A percentile compares a stretch with the other conserved stretches of the same genome.
phyloP scores from a whole-genome alignment of 1,140 invertebrate species.

The Trachymyrmex septentrionalis region DNA sequence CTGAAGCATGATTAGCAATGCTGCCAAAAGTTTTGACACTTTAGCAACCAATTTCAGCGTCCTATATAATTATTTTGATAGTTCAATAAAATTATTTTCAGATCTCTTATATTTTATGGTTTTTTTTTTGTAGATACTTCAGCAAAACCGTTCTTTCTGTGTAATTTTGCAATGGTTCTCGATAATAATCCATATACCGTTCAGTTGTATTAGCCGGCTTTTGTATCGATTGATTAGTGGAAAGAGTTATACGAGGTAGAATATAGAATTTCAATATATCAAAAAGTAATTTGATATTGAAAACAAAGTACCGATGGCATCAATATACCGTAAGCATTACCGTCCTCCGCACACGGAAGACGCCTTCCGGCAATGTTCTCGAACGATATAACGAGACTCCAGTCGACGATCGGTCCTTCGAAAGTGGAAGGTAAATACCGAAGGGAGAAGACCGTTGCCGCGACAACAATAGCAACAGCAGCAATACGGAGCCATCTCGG shows the following conservation, averaged over 20 bases:
- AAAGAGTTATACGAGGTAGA: neutral
- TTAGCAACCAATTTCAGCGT: too few relatives aligned
- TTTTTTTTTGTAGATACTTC: too few relatives aligned
- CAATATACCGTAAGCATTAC: slow-evolving; percentile 21
- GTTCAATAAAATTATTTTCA: too few relatives aligned
- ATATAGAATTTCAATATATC: neutral
- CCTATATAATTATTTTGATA: too few relatives aligned
- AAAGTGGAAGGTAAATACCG: slow-evolving; percentile 16
- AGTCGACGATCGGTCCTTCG: slow-evolving; percentile 19
- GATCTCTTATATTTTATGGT: too few relatives aligned
- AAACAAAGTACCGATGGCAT: neutral
- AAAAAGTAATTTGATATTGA: slow-evolving; percentile 1
- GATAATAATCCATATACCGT: neutral
- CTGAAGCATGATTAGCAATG: too few relatives aligned
- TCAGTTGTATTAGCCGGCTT: neutral
- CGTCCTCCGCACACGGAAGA: neutral
- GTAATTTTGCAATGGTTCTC: neutral
- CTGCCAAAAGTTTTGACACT: too few relatives aligned
- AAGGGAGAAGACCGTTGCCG: slow-evolving; percentile 33
- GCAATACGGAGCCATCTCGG: slow-evolving; percentile 37
- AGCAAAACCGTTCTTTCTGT: too few relatives aligned
- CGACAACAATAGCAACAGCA: slow-evolving; percentile 51
- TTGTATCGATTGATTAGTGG: neutral
- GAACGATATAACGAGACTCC: slow-evolving; percentile 34
- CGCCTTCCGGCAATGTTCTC: slow-evolving; percentile 19